A percentile compares a stretch with the other conserved stretches of the same genome.
These are phyloP conservation scores for Podilymbus podiceps DNA, from an alignment of 2,113 vertebrate species.

Conservation along the genomic window DNA sequence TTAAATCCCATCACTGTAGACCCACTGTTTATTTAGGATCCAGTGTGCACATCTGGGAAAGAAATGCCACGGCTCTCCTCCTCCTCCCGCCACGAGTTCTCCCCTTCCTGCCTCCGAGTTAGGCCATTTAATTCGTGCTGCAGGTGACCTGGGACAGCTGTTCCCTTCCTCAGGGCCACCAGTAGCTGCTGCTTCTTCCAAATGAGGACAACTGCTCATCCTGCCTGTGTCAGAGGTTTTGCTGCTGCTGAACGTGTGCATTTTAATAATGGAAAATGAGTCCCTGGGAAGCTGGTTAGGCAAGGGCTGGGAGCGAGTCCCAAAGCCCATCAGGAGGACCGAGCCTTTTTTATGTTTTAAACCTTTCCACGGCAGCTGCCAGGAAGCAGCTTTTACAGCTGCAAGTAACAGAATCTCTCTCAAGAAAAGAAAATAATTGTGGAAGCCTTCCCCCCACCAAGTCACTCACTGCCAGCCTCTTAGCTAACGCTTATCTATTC, in stretches of 20 bases:
- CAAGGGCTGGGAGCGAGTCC: not conserved
- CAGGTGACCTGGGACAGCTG: not conserved
- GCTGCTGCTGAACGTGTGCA: not conserved
- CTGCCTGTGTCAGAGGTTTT: not conserved
- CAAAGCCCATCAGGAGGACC: rapidly evolving
- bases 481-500: conserved; percentile 30
- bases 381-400: conserved; percentile 36
- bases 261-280: not conserved
- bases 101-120: not conserved
- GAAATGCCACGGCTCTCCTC: not conserved
- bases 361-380: conserved; percentile 27
- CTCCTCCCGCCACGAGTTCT: not conserved
- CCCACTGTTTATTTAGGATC: not conserved
- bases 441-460: not conserved
- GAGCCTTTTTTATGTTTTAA: not conserved
- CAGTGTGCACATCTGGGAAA: not conserved
- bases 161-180: not conserved
- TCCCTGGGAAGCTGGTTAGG: not conserved
- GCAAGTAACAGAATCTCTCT: not conserved
- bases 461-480: conserved; percentile 7
- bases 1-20: not conserved
- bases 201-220: not conserved
- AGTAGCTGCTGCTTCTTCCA: not conserved
- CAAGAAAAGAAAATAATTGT: conserved; percentile 32
- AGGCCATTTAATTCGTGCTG: not conserved